These are phyloP conservation scores for Merluccius polli DNA, from an alignment of 2,797 vertebrate species.

Conservation along the genomic window DNA sequence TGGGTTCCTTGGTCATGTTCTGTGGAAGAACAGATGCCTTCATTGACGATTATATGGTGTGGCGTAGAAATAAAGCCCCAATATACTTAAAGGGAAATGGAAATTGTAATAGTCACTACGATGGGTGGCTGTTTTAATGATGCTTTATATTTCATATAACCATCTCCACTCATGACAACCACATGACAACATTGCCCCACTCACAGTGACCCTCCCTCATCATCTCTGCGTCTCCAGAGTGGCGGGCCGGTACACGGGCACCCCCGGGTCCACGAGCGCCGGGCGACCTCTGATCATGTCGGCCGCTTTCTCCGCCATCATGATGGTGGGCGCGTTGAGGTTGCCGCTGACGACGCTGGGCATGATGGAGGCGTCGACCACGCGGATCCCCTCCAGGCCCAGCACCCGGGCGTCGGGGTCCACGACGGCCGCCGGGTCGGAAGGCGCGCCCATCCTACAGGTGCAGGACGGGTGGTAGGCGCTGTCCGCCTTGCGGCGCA, in stretches of 20 bases:
- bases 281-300: constrained; percentile 85
- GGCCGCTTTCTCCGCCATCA: constrained; percentile 94
- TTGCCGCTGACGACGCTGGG: constrained; percentile 95
- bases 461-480: constrained; percentile 97
- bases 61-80: no score
- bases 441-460: constrained; percentile 90
- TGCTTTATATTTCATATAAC: no score
- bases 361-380: constrained; percentile 97
- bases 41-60: no score
- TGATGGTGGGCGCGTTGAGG: constrained; percentile 92
- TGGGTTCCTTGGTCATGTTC: no score
- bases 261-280: constrained; percentile 68
- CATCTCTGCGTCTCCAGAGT: constrained; percentile 80
- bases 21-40: no score
- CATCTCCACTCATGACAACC: no score
- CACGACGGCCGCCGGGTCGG: constrained; percentile 82
- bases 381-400: constrained; percentile 83
- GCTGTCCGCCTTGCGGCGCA: constrained; percentile 85
- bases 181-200: no score
- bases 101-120: no score
- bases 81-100: background rate
- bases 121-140: no score
- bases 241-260: constrained; percentile 82
- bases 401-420: constrained; percentile 82
- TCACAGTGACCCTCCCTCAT: constrained; percentile 8